These are phyloP conservation scores for Maniola jurtina DNA, from an alignment of 1,140 invertebrate species.

Conservation along the genomic window DNA sequence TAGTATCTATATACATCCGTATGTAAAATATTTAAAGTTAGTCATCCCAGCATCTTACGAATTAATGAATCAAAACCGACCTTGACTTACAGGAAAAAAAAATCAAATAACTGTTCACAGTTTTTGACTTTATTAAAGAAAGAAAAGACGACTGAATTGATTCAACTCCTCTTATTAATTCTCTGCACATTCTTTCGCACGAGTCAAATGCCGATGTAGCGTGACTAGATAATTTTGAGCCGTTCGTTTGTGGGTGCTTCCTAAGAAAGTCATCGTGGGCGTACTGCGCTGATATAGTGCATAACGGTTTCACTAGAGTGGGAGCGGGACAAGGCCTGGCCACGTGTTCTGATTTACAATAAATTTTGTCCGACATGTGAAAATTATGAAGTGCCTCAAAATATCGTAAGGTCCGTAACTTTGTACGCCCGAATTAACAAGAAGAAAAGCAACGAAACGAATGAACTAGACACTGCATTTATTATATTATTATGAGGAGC, in stretches of 20 bases:
- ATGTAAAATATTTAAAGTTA: too few species aligned
- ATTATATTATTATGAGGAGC: too few species aligned
- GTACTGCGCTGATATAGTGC: slow-evolving; percentile 39
- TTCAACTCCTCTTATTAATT: slow-evolving; percentile 11
- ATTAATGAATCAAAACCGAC: too few species aligned
- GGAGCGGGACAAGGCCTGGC: slow-evolving; percentile 29
- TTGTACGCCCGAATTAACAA: too few species aligned
- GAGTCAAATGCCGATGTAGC: slow-evolving; percentile 26
- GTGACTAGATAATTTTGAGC: slow-evolving; percentile 38
- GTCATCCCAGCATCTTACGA: neutral
- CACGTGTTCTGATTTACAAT: slow-evolving; percentile 23
- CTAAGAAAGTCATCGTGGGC: slow-evolving; percentile 45
- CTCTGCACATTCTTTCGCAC: slow-evolving; percentile 26
- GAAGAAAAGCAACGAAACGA: too few species aligned
- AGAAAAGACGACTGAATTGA: slow-evolving; percentile 7
- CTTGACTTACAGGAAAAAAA: neutral
- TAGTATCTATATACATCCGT: too few species aligned
- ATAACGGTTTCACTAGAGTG: slow-evolving; percentile 38
- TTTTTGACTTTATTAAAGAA: neutral
- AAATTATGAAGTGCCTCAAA: slow-evolving; percentile 1
- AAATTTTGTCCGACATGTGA: slow-evolving; percentile 15
- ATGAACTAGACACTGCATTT: too few species aligned
- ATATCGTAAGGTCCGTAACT: neutral
- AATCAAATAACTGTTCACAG: neutral
- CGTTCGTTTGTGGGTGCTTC: slow-evolving; percentile 46